Percentiles rank a stretch among this genome's conserved stretches.
These are phyloP conservation scores for Octonoba sinensis DNA, from an alignment of 2,888 invertebrate species.

Conservation along the genomic window DNA sequence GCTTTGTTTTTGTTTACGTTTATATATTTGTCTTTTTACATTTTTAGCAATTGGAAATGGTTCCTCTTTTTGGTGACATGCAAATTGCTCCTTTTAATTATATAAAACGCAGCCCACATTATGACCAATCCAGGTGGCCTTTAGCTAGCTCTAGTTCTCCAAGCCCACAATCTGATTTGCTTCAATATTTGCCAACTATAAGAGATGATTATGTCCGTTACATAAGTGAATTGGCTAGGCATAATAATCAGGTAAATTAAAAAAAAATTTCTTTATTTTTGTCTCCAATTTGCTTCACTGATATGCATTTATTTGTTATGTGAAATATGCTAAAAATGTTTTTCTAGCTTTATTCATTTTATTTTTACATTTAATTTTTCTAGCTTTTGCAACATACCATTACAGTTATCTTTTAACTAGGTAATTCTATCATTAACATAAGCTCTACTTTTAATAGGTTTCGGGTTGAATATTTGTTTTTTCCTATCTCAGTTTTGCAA, in stretches of 20 bases:
- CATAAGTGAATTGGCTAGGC: conserved; percentile 93
- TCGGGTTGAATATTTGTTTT: too few species aligned
- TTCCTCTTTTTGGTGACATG: conserved; percentile 98
- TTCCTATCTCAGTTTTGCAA: too few species aligned
- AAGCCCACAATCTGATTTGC: conserved; percentile 92
- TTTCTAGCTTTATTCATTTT: not conserved
- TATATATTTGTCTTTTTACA: conserved; percentile 2
- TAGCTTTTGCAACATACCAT: too few species aligned
- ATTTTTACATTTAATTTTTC: not conserved
- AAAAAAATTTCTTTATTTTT: not conserved
- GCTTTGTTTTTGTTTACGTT: too few species aligned
- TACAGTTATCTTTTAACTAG: too few species aligned
- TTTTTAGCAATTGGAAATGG: conserved; percentile 87
- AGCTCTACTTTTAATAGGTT: too few species aligned
- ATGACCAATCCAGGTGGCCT: conserved; percentile 90
- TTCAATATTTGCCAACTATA: conserved; percentile 91
- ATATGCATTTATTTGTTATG: not conserved
- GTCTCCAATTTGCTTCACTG: not conserved
- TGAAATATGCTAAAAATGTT: too few species aligned
- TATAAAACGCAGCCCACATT: conserved; percentile 92
- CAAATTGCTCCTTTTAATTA: conserved; percentile 99
- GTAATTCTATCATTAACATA: too few species aligned
- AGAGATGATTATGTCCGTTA: conserved; percentile 97
- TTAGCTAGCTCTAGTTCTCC: conserved; percentile 85
- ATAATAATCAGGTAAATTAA: conserved; percentile 77